A percentile compares a stretch with the other conserved stretches of the same genome.
Conservation (phyloP, 2,797 vertebrate genomes). For the Acropternis orthonyx region DNA sequence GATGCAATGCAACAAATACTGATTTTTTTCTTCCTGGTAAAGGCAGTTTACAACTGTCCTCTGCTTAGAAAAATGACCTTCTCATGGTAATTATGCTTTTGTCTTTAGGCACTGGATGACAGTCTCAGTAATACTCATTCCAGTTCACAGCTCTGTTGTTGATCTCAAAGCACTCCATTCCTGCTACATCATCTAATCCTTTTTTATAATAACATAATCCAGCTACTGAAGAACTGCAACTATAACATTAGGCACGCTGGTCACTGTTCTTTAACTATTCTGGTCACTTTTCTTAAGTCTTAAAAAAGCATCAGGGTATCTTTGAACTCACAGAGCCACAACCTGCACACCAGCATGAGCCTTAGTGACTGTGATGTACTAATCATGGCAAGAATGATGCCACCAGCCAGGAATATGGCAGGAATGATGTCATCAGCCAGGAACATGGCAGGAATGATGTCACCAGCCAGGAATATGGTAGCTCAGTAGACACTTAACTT, state of each 20-base stretch:
- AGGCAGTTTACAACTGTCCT: constrained; percentile 67
- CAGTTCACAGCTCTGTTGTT: background rate
- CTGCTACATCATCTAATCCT: background rate
- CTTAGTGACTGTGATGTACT: background rate
- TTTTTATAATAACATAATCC: background rate
- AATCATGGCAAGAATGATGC: background rate
- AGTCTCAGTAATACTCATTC: background rate
- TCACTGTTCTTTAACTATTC: background rate
- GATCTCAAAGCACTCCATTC: constrained; percentile 2
- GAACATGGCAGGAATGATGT: background rate
- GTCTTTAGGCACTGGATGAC: constrained; percentile 53
- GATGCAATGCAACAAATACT: constrained; percentile 65
- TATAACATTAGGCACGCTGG: background rate
- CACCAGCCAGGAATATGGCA: background rate
- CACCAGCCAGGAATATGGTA: background rate
- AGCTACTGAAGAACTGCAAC: background rate
- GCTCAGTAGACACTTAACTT: background rate
- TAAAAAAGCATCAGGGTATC: background rate
- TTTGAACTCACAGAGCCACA: background rate
- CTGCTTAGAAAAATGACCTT: constrained; percentile 68
- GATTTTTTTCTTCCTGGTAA: constrained; percentile 38
- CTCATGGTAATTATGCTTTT: constrained; percentile 47
- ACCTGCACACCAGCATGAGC: background rate
- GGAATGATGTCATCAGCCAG: background rate
- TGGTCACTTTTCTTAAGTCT: background rate